A percentile compares a stretch with the other conserved stretches of the same genome.
Evolutionary conservation across 2,888 invertebrate genomes (phyloP).

Genomic region (Neuroscelio doddi): DNA sequence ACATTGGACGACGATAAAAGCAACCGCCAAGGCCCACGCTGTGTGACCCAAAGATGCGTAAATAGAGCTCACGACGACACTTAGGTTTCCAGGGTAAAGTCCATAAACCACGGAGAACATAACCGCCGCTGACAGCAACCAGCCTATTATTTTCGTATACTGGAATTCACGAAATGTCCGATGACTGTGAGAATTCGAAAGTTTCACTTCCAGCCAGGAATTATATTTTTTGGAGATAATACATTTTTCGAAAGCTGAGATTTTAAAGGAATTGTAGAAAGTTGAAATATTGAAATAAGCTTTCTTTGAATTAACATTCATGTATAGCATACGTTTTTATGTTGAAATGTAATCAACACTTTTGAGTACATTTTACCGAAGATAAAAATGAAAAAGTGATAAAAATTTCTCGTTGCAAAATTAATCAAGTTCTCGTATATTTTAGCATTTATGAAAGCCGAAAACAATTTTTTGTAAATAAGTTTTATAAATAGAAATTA

Average conservation of each 20-base stretch:
- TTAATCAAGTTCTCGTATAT: too few species aligned
- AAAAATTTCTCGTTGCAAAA: too few species aligned
- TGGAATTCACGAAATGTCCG: slow-evolving; percentile 35
- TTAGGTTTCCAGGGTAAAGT: slow-evolving; percentile 67
- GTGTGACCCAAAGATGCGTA: slow-evolving; percentile 84
- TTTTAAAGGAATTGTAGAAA: background rate
- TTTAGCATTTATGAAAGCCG: too few species aligned
- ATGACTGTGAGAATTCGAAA: background rate
- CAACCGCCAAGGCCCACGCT: slow-evolving; percentile 83
- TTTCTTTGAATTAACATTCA: too few species aligned
- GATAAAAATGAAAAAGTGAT: too few species aligned
- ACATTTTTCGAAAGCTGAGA: background rate
- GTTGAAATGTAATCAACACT: too few species aligned
- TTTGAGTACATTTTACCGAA: too few species aligned
- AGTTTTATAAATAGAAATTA: too few species aligned
- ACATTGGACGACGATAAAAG: slow-evolving; percentile 87
- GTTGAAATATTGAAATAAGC: too few species aligned
- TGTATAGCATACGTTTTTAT: too few species aligned
- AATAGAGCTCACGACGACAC: slow-evolving; percentile 69
- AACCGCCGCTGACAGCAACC: slow-evolving; percentile 63
- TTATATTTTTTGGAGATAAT: background rate
- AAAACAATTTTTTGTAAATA: too few species aligned
- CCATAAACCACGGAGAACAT: slow-evolving; percentile 70
- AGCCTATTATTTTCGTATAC: slow-evolving; percentile 62
- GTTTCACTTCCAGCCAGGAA: background rate